phyloP scores from a whole-genome alignment of 2,113 vertebrate species.

The Plestiodon gilberti region DNA sequence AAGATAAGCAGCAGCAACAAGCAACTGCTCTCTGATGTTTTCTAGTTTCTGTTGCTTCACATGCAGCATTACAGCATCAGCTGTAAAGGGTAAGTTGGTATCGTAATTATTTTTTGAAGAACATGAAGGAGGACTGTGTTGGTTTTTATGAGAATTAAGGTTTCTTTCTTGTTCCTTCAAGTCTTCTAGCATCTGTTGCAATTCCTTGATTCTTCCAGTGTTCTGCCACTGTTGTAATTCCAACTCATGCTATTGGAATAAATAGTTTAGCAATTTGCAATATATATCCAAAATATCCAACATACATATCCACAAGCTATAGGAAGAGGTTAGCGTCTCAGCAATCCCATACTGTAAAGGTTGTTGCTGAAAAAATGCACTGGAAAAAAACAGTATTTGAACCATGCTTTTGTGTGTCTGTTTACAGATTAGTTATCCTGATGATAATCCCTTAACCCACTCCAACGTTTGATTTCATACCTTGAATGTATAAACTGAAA shows the following conservation, averaged over 20 bases:
- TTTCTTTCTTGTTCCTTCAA: slow-evolving; percentile 75
- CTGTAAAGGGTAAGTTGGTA: not conserved
- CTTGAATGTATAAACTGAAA: not conserved
- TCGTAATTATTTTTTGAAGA: slow-evolving; percentile 23
- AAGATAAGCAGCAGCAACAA: slow-evolving; percentile 67
- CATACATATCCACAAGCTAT: not conserved
- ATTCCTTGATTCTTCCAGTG: slow-evolving; percentile 82
- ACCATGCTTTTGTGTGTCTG: not conserved
- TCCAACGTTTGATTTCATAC: not conserved
- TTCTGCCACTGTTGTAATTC: slow-evolving; percentile 83
- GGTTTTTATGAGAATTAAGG: slow-evolving; percentile 46
- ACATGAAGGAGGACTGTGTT: not conserved
- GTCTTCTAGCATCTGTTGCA: slow-evolving; percentile 79
- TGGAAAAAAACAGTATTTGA: not conserved
- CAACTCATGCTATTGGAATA: slow-evolving; percentile 78
- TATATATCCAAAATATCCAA: not conserved
- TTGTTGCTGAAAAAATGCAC: not conserved
- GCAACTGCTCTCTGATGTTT: slow-evolving; percentile 74
- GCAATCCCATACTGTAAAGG: not conserved
- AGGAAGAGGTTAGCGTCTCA: not conserved
- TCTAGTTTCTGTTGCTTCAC: slow-evolving; percentile 72
- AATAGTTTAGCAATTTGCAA: not conserved
- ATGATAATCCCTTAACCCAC: not conserved
- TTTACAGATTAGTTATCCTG: not conserved
- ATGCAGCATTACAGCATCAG: slow-evolving; percentile 10